These are phyloP conservation scores for Melangyna quadrimaculata DNA, from an alignment of 2,888 invertebrate genomes.

Conservation along the genomic window DNA sequence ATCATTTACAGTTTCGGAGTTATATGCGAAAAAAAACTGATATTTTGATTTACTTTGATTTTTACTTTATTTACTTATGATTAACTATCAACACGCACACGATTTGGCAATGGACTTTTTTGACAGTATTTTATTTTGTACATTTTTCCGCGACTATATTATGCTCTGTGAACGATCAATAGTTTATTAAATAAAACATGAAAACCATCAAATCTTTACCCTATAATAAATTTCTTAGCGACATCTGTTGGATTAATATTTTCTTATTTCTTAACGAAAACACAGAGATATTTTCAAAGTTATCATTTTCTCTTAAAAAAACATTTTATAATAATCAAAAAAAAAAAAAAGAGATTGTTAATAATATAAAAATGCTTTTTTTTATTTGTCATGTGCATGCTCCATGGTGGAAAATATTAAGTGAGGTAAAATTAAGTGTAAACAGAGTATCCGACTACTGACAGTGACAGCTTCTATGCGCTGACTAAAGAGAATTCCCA, in stretches of 20 bases:
- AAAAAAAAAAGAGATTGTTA: too few species aligned
- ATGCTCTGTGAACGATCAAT: too few species aligned
- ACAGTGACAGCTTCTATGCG: not conserved
- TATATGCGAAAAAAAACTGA: too few species aligned
- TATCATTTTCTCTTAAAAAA: not conserved
- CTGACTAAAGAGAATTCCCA: slow-evolving; percentile 46
- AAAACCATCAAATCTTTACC: not conserved
- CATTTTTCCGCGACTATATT: too few species aligned
- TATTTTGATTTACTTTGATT: too few species aligned
- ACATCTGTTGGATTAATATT: not conserved
- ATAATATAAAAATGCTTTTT: not conserved
- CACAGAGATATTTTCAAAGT: not conserved
- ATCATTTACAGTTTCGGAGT: too few species aligned
- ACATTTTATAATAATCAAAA: not conserved
- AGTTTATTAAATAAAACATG: too few species aligned
- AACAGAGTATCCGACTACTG: not conserved
- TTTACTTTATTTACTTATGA: too few species aligned
- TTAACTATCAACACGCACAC: too few species aligned
- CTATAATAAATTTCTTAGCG: not conserved
- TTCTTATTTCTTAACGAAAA: not conserved
- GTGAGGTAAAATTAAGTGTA: not conserved
- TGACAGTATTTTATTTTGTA: too few species aligned
- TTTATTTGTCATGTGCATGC: too few species aligned
- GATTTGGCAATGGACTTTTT: too few species aligned
- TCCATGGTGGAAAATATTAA: not conserved